Base-by-base conservation (phyloP, 2,113 vertebrate genomes). In the Ciconia maguari region DNA sequence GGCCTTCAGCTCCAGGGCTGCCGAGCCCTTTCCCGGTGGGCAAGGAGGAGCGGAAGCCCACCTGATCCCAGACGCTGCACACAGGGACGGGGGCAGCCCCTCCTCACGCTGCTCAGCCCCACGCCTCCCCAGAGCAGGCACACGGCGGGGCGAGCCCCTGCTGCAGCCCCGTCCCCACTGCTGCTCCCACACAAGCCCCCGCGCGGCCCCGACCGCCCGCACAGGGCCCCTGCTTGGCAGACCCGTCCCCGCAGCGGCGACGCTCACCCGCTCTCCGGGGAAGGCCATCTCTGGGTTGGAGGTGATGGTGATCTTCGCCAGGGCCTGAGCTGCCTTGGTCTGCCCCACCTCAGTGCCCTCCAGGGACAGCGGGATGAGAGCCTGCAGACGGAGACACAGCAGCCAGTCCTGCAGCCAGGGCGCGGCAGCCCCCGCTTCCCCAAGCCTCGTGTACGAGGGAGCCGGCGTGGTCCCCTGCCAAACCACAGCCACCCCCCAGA, bases 291-390 rank as follows among this genome's bases (percentile, higher is more conserved):
- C 98, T 0, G 99, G 99, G 95, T 99, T 99, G 34, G 99, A 99
- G 17, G 99, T 99, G 96, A 99, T 99, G 86, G 99, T 98, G 89
- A 99, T 99, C 97, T 99, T 99, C 34, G 99, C 99, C 34, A 99
- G 97, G 5, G 99, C 99, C 97, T 99, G 99, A 2, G 99, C 99
- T 16, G 99, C 99, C 97, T 99, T 99, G 17, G 98, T 98, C 98
- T 99, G 99, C 24, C 99, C 99, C 52, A 97, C 68, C 10, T 99
- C 98, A 0, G 99, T 99, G 97, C 99, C 99, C 85, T 99, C 99
- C 62, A 99, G 98, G 51, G 99, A 99, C 95, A 99, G 97, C 0
- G 99, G 99, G 80, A 99, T 98, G 87, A 99, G 98, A 58, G 99
- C 99, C 99, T 99, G 77, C 2, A 57, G 57, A 42, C 60, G 16